A percentile compares a stretch with the other conserved stretches of the same genome.
These are phyloP conservation scores for Myiotriccus ornatus DNA, from an alignment of 2,797 vertebrate genomes.

Conservation along the genomic window DNA sequence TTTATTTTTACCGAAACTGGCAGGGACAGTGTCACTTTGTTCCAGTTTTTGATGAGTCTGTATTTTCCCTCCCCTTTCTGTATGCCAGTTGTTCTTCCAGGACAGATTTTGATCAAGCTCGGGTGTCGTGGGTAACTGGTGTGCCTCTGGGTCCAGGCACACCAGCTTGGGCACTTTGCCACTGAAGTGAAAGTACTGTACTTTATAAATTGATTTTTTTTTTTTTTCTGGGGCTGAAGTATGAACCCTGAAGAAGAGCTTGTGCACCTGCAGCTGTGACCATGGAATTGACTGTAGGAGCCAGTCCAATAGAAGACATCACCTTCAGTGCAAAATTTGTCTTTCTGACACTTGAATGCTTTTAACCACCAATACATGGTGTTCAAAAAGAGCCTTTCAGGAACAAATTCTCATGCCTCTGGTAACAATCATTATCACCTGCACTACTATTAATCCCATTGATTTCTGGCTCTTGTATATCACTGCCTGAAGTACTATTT, in stretches of 20 bases:
- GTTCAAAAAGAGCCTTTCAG: not conserved
- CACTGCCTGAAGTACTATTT: not conserved
- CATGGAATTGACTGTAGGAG: not conserved
- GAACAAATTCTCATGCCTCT: not conserved
- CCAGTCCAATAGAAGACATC: not conserved
- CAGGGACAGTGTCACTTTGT: not conserved
- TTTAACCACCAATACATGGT: not conserved
- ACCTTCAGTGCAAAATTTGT: not conserved
- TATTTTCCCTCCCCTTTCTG: not conserved
- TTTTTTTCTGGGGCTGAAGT: not conserved
- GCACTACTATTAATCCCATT: not conserved
- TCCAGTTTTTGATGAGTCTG: not conserved
- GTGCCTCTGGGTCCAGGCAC: not conserved
- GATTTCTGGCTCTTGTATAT: not conserved
- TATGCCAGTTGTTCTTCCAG: not conserved
- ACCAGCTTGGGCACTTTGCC: not conserved
- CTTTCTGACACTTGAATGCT: not conserved
- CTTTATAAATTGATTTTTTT: not conserved
- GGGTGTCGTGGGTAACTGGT: accelerated
- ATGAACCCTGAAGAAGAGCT: not conserved
- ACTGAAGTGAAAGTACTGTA: not conserved
- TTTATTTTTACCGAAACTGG: constrained; percentile 17
- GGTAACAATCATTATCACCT: not conserved
- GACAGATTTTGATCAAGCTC: accelerated
- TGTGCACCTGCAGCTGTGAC: not conserved